Conservation (phyloP, 1,140 invertebrate species). For the Theocolax elegans region DNA sequence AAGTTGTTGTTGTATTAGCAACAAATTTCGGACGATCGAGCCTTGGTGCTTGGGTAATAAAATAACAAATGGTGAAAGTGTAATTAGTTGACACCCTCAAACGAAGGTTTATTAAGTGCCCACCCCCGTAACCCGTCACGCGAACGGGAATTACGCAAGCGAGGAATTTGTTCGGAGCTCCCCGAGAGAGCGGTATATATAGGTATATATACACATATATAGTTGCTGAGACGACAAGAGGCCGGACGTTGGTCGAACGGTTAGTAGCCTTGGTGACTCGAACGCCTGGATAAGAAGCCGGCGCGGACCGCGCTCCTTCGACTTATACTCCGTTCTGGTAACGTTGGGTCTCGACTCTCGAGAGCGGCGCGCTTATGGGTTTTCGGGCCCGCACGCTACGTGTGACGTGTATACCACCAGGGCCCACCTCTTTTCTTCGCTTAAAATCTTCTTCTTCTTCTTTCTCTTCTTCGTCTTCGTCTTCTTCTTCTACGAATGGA, state of each 20-base stretch:
- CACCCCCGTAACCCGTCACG: neutral
- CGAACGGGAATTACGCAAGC: conserved; percentile 62
- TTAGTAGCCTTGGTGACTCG: conserved; percentile 64
- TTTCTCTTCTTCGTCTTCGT: no score
- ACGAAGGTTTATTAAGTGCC: neutral
- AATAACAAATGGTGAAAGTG: no score
- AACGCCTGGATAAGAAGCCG: conserved; percentile 65
- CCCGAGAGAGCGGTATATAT: conserved; percentile 5
- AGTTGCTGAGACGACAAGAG: conserved; percentile 36
- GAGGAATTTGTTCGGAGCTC: conserved; percentile 60
- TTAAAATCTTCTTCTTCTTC: conserved; percentile 13
- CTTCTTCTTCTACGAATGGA: no score
- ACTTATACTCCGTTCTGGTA: conserved; percentile 48
- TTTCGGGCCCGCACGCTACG: neutral
- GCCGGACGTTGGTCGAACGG: conserved; percentile 57
- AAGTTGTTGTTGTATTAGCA: no score
- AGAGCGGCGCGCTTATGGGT: neutral
- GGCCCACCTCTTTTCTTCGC: neutral
- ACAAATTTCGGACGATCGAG: no score
- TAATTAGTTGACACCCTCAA: no score
- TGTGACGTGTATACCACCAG: no score
- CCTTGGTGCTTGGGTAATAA: no score
- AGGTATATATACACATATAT: no score
- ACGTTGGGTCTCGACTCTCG: conserved; percentile 12
- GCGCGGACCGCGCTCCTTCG: conserved; percentile 53